Conservation (phyloP, 2,888 invertebrate genomes). For the Lasioglossum figueresi region DNA sequence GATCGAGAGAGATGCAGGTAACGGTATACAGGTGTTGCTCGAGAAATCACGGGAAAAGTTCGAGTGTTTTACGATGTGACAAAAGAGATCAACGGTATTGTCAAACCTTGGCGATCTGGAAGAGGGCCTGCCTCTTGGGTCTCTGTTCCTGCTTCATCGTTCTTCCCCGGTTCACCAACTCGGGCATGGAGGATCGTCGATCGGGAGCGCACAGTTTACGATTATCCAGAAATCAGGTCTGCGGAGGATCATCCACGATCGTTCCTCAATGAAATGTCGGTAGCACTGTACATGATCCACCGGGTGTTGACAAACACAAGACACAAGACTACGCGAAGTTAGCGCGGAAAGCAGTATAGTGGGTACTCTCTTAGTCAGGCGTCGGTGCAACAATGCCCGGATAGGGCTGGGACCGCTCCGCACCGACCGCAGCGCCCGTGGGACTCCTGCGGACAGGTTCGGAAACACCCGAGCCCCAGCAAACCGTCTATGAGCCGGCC, state of each 20-base stretch:
- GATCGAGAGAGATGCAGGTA: slow-evolving; percentile 49
- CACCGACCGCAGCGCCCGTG: slow-evolving; percentile 77
- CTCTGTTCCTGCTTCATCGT: slow-evolving; percentile 80
- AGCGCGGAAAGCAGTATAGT: slow-evolving; percentile 52
- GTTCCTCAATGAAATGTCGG: neutral
- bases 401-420: slow-evolving; percentile 77
- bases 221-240: slow-evolving; percentile 20
- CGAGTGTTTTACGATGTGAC: neutral
- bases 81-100: neutral
- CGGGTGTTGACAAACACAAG: slow-evolving; percentile 30
- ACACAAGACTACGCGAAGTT: slow-evolving; percentile 53
- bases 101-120: slow-evolving; percentile 90
- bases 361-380: slow-evolving; percentile 77
- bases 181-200: slow-evolving; percentile 19
- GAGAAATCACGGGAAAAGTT: slow-evolving; percentile 28
- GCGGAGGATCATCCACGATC: slow-evolving; percentile 49
- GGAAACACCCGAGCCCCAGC: slow-evolving; percentile 45
- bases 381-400: slow-evolving; percentile 82
- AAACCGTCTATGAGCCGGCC: slow-evolving; percentile 32
- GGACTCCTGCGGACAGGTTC: slow-evolving; percentile 76
- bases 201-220: slow-evolving; percentile 9
- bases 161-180: slow-evolving; percentile 35
- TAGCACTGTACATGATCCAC: slow-evolving; percentile 58
- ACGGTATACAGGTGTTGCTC: slow-evolving; percentile 62
- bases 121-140: slow-evolving; percentile 85